Percentiles rank a stretch among this genome's conserved stretches.
Evolutionary conservation across 2,888 invertebrate genomes (phyloP).

Genomic region (Thymelicus sylvestris): DNA sequence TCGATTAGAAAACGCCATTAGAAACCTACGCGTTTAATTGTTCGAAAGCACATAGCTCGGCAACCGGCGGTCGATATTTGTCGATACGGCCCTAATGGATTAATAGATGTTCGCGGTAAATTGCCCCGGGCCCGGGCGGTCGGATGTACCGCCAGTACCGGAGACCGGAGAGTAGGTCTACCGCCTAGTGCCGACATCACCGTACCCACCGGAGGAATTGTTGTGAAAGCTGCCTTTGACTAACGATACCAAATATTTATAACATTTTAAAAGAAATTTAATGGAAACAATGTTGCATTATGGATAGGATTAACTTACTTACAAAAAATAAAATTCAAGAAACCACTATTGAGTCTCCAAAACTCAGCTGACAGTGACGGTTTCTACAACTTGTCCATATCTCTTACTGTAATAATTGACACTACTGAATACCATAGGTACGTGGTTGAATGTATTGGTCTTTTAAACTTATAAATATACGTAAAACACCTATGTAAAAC

Average conservation of each 20-base stretch:
- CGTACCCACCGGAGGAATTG: not conserved
- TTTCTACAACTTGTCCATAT: no score
- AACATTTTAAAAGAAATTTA: not conserved
- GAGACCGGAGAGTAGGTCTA: not conserved
- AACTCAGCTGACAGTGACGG: no score
- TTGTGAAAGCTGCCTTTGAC: slow-evolving; percentile 1
- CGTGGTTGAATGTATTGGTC: no score
- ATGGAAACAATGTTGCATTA: not conserved
- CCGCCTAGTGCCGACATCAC: not conserved
- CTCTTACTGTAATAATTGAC: no score
- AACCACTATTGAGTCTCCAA: no score
- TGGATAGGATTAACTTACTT: no score
- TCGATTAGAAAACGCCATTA: slow-evolving; percentile 58
- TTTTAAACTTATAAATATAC: no score
- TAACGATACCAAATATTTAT: not conserved
- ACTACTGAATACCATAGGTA: no score
- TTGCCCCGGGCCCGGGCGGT: slow-evolving; percentile 45
- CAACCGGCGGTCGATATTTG: slow-evolving; percentile 44
- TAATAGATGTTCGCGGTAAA: slow-evolving; percentile 48
- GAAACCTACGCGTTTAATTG: slow-evolving; percentile 68
- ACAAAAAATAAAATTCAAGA: no score
- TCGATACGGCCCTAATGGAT: slow-evolving; percentile 49
- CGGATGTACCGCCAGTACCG: slow-evolving; percentile 50
- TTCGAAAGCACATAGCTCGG: slow-evolving; percentile 71
- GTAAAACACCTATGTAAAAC: no score